Base-by-base conservation (phyloP, 2,113 vertebrate species). In the Procavia capensis region DNA sequence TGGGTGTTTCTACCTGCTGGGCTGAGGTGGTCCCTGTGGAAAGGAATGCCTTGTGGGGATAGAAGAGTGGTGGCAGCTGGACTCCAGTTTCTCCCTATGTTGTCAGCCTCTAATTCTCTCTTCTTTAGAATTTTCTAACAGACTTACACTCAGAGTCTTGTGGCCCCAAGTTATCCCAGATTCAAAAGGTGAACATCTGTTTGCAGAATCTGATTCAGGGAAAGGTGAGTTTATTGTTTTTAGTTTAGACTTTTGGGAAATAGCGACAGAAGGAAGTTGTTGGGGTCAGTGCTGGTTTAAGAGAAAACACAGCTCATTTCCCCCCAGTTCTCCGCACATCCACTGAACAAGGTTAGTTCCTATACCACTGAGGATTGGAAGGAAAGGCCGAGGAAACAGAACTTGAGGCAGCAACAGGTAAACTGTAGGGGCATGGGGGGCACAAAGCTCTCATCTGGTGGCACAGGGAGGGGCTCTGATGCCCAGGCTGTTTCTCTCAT, bases 171-270 rank as follows among this genome's bases (percentile, higher is more conserved):
- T 61, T 98, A 93, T 92, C 97, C 75, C 97, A 96, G 85, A 98
- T 98, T 75, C 97, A 98, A 78, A 96, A 96, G 90, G 94, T 98
- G 90, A 98, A 98, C 75, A 87, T 70, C 50, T 97, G 96, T 96
- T 93, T 98, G 95, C 93, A 80, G 75, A 95, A 90, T 63, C 91
- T 98, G 75, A 70, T 96, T 95, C 88, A 85, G 80, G 91, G 50
- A 16, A 94, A 94, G 96, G 97, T 97, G 50, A 94, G 93, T 95
- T 91, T 87, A 92, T 86, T 95, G n/a, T 94, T 95, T 94, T 96
- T 24, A 43, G 66, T 81, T 94, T 72, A 72, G 25, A 72, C 54
- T 94, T 57, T 5, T 59, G 64, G 66, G 74, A 80, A 83, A 80
- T 22, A 31, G 31, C 36, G 59, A 5, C 17, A 64, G 59, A 75